A percentile compares a stretch with the other conserved stretches of the same genome.
phyloP scores from a whole-genome alignment of 2,113 vertebrate genomes.

The Leptocoma aspasia region DNA sequence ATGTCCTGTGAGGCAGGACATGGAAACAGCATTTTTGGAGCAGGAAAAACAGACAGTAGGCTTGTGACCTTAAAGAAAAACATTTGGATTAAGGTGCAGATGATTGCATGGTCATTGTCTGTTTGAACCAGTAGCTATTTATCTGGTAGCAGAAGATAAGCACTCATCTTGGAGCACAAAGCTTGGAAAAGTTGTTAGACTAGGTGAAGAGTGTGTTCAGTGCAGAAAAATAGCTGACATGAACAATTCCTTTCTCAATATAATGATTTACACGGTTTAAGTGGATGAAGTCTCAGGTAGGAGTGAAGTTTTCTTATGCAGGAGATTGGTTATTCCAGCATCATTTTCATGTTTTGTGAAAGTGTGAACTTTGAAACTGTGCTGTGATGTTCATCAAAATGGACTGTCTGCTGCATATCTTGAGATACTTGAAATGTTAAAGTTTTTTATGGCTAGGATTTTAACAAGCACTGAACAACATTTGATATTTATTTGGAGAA shows the following conservation, averaged over 20 bases:
- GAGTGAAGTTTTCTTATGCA: not conserved
- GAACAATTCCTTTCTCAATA: not conserved
- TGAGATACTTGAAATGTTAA: not conserved
- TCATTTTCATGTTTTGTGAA: not conserved
- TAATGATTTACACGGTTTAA: not conserved
- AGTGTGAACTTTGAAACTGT: not conserved
- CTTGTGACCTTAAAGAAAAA: slow-evolving; percentile 40
- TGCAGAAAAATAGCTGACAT: not conserved
- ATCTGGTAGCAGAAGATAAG: slow-evolving; percentile 51
- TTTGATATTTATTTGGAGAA: not conserved
- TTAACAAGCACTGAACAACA: not conserved
- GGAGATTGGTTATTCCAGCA: not conserved
- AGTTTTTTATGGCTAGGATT: not conserved
- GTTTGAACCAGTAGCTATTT: slow-evolving; percentile 44
- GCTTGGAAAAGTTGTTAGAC: not conserved
- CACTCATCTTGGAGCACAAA: not conserved
- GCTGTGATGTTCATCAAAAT: not conserved
- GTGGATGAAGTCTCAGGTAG: not conserved
- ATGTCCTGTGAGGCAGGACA: not conserved
- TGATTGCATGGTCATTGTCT: slow-evolving; percentile 1
- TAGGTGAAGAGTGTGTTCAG: not conserved
- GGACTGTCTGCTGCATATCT: not conserved
- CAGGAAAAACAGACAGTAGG: not conserved
- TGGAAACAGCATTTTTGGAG: too few species aligned
- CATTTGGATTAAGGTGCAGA: slow-evolving; percentile 21